A percentile compares a stretch with the other conserved stretches of the same genome.
Evolutionary conservation across 2,797 vertebrate species (phyloP).

Genomic region (Melanitta fusca): DNA sequence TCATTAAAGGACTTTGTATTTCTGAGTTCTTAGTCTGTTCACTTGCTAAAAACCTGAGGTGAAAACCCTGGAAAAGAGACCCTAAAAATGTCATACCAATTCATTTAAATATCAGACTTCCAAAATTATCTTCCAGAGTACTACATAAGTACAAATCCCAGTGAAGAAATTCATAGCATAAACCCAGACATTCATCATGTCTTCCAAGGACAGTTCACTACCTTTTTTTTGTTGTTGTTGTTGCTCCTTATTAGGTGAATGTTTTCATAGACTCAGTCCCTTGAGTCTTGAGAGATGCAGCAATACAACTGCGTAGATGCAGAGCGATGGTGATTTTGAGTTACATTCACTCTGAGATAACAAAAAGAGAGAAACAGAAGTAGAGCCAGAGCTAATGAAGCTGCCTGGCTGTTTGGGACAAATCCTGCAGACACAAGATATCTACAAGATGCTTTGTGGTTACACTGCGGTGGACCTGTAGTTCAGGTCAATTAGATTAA

Average conservation of each 20-base stretch:
- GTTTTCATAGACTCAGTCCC: neutral
- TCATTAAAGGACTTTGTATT: neutral
- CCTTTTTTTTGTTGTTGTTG: too few relatives aligned
- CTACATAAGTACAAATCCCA: neutral
- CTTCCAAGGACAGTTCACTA: neutral
- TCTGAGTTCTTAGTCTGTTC: neutral
- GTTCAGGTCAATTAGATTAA: constrained; percentile 1
- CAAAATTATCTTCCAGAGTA: neutral
- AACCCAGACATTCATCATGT: neutral
- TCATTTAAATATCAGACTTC: neutral
- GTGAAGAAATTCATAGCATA: neutral
- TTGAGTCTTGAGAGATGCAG: neutral
- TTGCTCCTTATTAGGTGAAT: neutral
- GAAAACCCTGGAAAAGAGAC: neutral
- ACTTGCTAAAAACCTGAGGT: neutral
- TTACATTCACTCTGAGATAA: neutral
- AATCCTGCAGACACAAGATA: neutral
- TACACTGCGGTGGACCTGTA: neutral
- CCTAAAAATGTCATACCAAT: neutral
- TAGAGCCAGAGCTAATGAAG: neutral
- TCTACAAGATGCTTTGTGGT: neutral
- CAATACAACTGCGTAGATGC: neutral
- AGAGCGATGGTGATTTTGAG: neutral
- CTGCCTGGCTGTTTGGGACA: neutral
- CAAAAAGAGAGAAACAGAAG: neutral